These are phyloP conservation scores for Raphicerus campestris DNA, from an alignment of 2,113 vertebrate species.

Conservation along the genomic window DNA sequence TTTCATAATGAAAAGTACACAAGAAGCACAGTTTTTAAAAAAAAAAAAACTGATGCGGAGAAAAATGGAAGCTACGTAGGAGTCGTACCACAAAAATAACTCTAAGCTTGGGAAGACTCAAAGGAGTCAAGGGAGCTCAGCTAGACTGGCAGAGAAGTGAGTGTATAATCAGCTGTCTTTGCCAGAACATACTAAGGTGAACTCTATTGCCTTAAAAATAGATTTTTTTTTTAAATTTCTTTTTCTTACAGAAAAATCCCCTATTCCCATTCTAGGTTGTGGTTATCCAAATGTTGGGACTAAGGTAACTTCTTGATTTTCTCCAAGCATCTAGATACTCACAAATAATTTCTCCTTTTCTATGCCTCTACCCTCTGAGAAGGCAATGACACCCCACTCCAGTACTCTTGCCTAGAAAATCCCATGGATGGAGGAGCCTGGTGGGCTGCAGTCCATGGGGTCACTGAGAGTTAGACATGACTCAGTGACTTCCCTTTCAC, in stretches of 20 bases:
- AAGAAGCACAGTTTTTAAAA: neutral
- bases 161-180: neutral
- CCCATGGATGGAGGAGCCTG: too few relatives aligned
- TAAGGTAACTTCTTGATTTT: slow-evolving; percentile 6
- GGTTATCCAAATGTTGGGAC: neutral
- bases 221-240: neutral
- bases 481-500: too few relatives aligned
- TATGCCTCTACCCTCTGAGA: neutral
- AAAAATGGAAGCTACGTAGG: neutral
- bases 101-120: neutral
- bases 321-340: neutral
- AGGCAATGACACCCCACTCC: too few relatives aligned
- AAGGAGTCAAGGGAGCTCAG: neutral
- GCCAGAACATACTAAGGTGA: neutral
- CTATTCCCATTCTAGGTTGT: neutral
- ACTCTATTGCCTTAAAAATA: neutral
- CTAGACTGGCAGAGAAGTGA: neutral
- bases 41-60: neutral
- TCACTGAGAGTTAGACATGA: too few relatives aligned
- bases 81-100: neutral
- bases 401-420: too few relatives aligned
- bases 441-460: too few relatives aligned
- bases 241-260: neutral
- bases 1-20: neutral
- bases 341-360: neutral